Conservation (phyloP, 2,113 vertebrate genomes). For the Zootoca vivipara region DNA sequence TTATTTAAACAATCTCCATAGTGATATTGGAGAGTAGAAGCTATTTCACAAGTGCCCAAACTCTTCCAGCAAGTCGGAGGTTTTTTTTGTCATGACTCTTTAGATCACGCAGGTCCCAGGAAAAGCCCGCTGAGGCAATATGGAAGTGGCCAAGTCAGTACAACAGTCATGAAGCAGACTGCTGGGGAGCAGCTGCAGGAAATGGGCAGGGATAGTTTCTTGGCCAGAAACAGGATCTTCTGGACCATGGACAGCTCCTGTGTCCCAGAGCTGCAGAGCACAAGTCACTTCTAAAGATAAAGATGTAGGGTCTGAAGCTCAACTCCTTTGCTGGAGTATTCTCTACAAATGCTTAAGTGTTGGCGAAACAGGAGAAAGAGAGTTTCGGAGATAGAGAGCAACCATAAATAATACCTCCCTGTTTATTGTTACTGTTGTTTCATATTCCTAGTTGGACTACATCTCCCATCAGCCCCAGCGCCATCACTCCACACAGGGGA, state of each 20-base stretch:
- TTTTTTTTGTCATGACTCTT: not conserved
- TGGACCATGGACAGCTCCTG: conserved; percentile 13
- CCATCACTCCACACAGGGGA: not conserved
- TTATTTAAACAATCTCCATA: not conserved
- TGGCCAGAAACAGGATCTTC: not conserved
- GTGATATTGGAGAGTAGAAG: not conserved
- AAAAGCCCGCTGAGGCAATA: not conserved
- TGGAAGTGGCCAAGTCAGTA: not conserved
- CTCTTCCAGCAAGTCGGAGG: not conserved
- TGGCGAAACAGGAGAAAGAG: not conserved
- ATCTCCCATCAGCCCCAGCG: not conserved
- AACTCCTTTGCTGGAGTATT: not conserved
- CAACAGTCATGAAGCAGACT: not conserved
- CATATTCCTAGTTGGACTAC: not conserved
- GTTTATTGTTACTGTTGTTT: not conserved
- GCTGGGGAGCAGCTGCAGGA: not conserved
- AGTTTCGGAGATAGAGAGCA: not conserved
- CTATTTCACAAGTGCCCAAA: not conserved
- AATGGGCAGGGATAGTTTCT: not conserved
- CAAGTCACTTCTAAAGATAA: not conserved
- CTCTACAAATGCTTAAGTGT: not conserved
- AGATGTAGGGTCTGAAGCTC: not conserved
- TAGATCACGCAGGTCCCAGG: not conserved
- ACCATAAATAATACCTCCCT: not conserved
- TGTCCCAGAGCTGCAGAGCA: not conserved